Conservation (phyloP, 2,888 invertebrate genomes). For the Meteorus colon region DNA sequence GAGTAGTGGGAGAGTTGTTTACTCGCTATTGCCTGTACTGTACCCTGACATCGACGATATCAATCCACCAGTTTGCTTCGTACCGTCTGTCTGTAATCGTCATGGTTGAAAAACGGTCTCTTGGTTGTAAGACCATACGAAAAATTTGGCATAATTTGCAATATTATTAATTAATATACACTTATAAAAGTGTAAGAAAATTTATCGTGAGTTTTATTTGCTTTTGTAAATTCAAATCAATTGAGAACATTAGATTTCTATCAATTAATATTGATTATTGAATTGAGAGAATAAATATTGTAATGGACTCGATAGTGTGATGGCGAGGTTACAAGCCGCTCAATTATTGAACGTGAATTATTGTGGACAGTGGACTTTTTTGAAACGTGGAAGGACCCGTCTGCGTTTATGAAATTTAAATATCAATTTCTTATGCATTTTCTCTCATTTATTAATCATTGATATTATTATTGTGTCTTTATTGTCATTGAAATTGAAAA, state of each 20-base stretch:
- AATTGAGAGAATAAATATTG: constrained; percentile 15
- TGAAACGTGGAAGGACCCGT: constrained; percentile 36
- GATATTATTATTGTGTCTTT: neutral
- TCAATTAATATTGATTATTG: neutral
- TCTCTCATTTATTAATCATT: neutral
- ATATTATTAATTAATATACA: too few species aligned
- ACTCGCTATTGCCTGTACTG: constrained; percentile 55
- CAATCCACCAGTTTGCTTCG: constrained; percentile 53
- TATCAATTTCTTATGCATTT: neutral
- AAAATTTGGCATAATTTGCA: neutral
- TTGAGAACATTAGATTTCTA: too few species aligned
- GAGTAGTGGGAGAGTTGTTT: constrained; percentile 52
- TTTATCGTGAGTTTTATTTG: too few species aligned
- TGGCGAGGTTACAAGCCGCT: constrained; percentile 29
- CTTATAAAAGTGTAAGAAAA: too few species aligned
- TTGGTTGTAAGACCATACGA: neutral
- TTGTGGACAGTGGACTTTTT: constrained; percentile 34
- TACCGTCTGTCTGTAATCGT: constrained; percentile 37
- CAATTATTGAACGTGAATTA: constrained; percentile 32
- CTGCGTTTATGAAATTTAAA: constrained; percentile 22
- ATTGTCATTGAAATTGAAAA: constrained; percentile 4
- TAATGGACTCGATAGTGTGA: constrained; percentile 30
- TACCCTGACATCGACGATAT: constrained; percentile 49
- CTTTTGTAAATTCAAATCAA: too few species aligned
- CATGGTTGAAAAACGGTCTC: neutral